phyloP scores from a whole-genome alignment of 2,113 vertebrate species.

The Anas platyrhynchos region DNA sequence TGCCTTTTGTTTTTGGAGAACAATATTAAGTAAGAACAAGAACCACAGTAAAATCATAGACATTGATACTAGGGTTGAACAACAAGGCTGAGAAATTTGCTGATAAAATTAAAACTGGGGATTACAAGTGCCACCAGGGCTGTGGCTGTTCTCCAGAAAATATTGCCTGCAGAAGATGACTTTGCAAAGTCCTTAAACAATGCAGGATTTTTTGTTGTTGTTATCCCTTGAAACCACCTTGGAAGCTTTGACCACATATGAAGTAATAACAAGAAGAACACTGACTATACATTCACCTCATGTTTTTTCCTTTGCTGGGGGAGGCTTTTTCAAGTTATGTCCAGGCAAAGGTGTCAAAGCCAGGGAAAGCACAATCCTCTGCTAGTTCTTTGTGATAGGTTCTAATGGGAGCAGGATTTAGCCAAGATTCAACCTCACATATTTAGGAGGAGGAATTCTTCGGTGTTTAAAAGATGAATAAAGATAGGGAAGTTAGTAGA shows the following conservation, averaged over 20 bases:
- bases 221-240: background rate
- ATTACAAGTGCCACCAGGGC: background rate
- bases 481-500: background rate
- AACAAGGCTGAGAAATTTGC: background rate
- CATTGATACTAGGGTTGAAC: background rate
- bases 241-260: background rate
- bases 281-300: background rate
- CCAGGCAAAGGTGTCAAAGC: background rate
- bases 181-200: background rate
- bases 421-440: background rate
- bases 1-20: background rate
- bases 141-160: background rate
- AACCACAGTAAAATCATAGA: background rate
- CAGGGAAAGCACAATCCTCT: background rate
- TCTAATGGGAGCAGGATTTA: background rate
- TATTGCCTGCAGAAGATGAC: background rate
- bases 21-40: background rate
- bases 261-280: background rate
- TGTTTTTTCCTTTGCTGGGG: background rate
- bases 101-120: fast-evolving
- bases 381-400: background rate
- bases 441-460: background rate
- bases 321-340: background rate
- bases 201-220: background rate
- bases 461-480: background rate